Base-by-base conservation (phyloP, 2,113 vertebrate genomes). In the Eleginops maclovinus region DNA sequence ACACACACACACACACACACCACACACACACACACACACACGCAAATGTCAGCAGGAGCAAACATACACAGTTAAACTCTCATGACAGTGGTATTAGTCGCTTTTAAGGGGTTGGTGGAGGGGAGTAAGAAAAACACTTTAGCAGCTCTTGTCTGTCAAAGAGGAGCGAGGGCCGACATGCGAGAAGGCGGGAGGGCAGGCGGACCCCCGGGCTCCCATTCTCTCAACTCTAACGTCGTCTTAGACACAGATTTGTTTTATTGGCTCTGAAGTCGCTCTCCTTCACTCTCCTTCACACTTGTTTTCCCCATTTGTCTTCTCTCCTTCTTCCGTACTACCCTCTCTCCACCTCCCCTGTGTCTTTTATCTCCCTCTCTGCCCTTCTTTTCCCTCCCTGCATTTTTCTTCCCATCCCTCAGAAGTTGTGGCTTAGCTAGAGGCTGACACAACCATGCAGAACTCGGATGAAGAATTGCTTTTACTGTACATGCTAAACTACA, bases 231-330 rank as follows among this genome's bases (percentile, higher is more conserved):
- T 58, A 73, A 80, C 74, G 17, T 72, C 62, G 77, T 83, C 81
- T 90, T 77, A 86, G 87, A 83, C 89, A 71, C 63, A 79, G 80
- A 88, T 88, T 81, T 85, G 84, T 89, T 89, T 91, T 86, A 87
- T 86, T 85, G 87, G 79, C 83, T 88, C 81, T 83, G 89, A 91
- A 92, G 88, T 87, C 82, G 36, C 69, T 89, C 87, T 89, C 84
- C 84, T 88, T 90, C 85, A 67, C 62, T 89, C 88, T 86, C 91
- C 89, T 92, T 89, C 90, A 86, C 89, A 86, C 81, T 86, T 82
- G 83, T 89, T 89, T 86, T 79, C 75, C 82, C 86, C 81, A 77
- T 88, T 91, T 88, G 80, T 86, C 83, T 36, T 87, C 72, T 86
- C 64, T 72, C 70, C 69, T 40, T 12, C 53, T 51, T 49, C 64